Base-by-base conservation (phyloP, 2,888 invertebrate species). In the Dicyrtoma fusca region DNA sequence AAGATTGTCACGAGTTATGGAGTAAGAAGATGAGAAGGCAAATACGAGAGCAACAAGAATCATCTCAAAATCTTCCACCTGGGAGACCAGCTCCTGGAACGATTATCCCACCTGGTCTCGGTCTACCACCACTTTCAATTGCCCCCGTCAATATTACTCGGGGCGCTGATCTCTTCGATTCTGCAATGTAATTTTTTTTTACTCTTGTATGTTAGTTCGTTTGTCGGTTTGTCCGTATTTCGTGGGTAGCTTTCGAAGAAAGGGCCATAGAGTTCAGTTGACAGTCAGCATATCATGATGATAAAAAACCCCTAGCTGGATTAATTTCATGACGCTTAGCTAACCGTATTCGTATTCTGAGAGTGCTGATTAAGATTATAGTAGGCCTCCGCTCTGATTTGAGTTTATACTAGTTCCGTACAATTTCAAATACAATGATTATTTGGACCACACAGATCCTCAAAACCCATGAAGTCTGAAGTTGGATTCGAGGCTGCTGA, bases 1-100 rank as follows among this genome's bases (percentile, higher is more conserved):
- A 99, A 85, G 98, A 99, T 85, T 99, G 99, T 84, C 98, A 99
- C 86, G 99, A 99, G 85, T 87, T 99, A 82, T 99, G 98, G 97
- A 95, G 95, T 82, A 99, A 99, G 85, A 94, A 93, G 83, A 89
- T 95, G n/a, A 89, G 95, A 80, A 87, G 90, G 42, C 92, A 92
- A 83, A 88, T 92, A 82, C 87, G 92, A 57, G 93, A 94, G 82
- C 91, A 91, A 82, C 89, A 89, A 81, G 89, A 89, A 78, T 83
- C 85, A 0, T 81, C 84, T 79, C 83, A 84, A 72, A 84, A 83
- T 77, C 75, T 85, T 69, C 85, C 85, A n/a, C 84, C 84, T 1
- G 85, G 85, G 14, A 84, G 84, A 76, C 85, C 85, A 1, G 34
- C 14, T 25, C 72, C 51, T 13, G 49, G 57, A 21, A 42, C 68